Base-by-base conservation (phyloP, 1,140 invertebrate species). In the Conus betulinus region DNA sequence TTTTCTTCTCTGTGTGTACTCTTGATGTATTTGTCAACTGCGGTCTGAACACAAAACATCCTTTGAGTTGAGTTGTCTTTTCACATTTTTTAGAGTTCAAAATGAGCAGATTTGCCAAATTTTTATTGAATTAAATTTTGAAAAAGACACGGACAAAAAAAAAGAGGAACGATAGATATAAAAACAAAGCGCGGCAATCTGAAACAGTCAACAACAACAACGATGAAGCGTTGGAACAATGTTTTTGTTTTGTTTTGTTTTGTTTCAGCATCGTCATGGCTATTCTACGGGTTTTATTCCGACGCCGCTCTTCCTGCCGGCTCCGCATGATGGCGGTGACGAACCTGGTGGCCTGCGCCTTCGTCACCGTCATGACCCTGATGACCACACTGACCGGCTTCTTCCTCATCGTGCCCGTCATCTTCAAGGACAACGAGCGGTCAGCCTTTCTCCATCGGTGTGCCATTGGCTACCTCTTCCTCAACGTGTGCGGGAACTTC, bases 401-500 rank as follows among this genome's bases (percentile, higher is more conserved):
- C 53, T 87, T 79, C 27, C 51, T 81, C 57, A 84, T 89, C 53
- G 71, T 87, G 7, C 89, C 89, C 11, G 57, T 55, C 52, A 60
- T 89, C 67, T 89, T 76, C 82, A 39, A 15, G 17, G 67, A 88
- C 23, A n/a, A 63, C n/a, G 25, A 60, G 13, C 51, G n/a, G 78
- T 15, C 74, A n/a, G 25, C 84, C 71, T 20, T 15, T 11, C 5
- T 85, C 13, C 85, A 89, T 20, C 81, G 57, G 8, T 60, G 23
- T 10, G 25, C 27, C 27, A 76, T 89, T 8, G 55, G 78, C 27
- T 85, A 87, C n/a, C 60, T 89, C 15, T 89, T 87, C 51, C 5
- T 84, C 67, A 89, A 87, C 83, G 89, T 85, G 60, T 78, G 71
- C 13, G 89, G 89, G 1, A 87, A 89, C 76, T 89, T 87, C 51